Evolutionary conservation across 2,888 invertebrate genomes (phyloP).

Genomic region (Drosophila lacicola): DNA sequence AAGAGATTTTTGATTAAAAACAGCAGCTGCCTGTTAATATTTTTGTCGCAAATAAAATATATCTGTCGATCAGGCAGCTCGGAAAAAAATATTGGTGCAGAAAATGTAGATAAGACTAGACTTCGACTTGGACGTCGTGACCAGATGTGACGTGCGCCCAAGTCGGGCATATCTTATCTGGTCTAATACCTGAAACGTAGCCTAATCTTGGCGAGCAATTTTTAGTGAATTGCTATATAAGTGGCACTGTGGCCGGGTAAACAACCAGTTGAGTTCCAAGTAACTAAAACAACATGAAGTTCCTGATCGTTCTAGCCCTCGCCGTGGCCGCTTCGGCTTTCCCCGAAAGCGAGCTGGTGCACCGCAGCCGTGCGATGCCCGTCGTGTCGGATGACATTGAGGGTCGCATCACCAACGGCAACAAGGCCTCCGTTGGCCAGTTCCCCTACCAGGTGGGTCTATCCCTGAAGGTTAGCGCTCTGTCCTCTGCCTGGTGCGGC

Average conservation of each 20-base stretch:
- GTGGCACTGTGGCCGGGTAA: neutral
- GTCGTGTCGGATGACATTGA: constrained; percentile 51
- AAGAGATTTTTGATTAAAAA: constrained; percentile 1
- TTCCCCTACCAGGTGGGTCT: constrained; percentile 77
- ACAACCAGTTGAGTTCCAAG: constrained; percentile 56
- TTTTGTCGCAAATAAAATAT: constrained; percentile 20
- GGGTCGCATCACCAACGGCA: constrained; percentile 65
- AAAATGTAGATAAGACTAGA: constrained; percentile 26
- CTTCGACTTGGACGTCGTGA: constrained; percentile 9
- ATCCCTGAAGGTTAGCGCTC: constrained; percentile 35
- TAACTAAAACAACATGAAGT: constrained; percentile 71
- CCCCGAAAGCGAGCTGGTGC: constrained; percentile 50
- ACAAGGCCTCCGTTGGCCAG: constrained; percentile 51
- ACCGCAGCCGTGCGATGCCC: constrained; percentile 57
- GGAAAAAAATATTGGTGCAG: neutral
- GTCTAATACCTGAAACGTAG: constrained; percentile 23
- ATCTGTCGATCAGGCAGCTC: constrained; percentile 15
- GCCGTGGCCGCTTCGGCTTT: constrained; percentile 68
- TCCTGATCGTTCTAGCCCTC: constrained; percentile 71
- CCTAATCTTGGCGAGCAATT: constrained; percentile 14
- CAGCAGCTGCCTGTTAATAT: constrained; percentile 18
- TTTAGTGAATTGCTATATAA: constrained; percentile 47
- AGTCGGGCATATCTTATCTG: constrained; percentile 56
- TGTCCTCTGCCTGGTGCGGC: constrained; percentile 67
- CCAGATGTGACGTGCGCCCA: constrained; percentile 31